These are phyloP conservation scores for Pardosa pseudoannulata DNA, from an alignment of 2,888 invertebrate genomes.

Conservation along the genomic window DNA sequence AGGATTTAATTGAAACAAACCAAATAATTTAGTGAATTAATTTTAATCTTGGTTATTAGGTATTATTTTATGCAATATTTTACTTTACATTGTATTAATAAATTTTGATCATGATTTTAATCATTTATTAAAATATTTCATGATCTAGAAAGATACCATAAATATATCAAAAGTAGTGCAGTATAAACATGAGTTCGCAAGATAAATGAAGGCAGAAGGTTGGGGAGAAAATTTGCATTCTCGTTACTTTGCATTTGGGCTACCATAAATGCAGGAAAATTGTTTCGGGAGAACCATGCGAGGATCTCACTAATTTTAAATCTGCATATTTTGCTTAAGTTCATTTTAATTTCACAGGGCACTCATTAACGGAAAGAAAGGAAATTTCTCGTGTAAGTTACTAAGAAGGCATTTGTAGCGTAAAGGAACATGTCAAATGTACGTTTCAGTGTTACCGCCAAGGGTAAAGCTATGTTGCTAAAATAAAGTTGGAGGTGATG, in stretches of 20 bases:
- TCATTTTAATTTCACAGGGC: not conserved
- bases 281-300: not conserved
- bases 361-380: not conserved
- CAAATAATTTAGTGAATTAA: no score
- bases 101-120: no score
- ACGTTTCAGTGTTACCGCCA: no score
- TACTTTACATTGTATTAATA: no score
- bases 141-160: not conserved
- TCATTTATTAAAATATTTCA: no score
- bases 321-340: not conserved
- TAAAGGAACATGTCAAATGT: no score
- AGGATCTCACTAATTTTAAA: not conserved
- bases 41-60: no score
- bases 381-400: not conserved
- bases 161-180: not conserved
- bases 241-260: not conserved
- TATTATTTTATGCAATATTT: no score
- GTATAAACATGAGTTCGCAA: not conserved
- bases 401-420: no score
- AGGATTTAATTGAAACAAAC: no score
- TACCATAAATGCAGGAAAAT: not conserved
- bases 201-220: not conserved
- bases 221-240: not conserved
- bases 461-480: no score
- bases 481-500: no score